Evolutionary conservation across 2,888 invertebrate species (phyloP).

Genomic region (Phymatocera aterrima): DNA sequence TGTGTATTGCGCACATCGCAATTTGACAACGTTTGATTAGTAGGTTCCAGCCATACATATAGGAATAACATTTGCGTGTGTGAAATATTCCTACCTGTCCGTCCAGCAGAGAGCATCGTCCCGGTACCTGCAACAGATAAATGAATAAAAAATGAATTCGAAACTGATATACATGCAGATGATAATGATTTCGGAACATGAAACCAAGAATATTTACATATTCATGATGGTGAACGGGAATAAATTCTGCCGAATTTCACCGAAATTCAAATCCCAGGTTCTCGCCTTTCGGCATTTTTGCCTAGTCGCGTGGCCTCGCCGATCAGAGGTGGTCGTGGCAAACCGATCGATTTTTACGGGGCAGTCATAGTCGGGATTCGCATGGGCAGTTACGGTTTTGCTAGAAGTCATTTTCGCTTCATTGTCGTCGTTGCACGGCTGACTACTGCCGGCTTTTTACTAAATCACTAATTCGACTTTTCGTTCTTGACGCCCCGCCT

Average conservation of each 20-base stretch:
- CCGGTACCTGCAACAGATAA: constrained; percentile 88
- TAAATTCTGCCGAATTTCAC: neutral
- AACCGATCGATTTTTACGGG: constrained; percentile 28
- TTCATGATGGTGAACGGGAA: neutral
- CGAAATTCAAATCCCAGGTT: constrained; percentile 18
- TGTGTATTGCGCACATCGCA: neutral
- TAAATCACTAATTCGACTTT: constrained; percentile 43
- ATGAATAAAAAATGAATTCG: constrained; percentile 70
- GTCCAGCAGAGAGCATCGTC: constrained; percentile 93
- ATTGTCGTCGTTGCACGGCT: constrained; percentile 25
- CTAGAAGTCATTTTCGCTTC: constrained; percentile 26
- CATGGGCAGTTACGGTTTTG: constrained; percentile 29
- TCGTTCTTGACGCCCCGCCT: constrained; percentile 21
- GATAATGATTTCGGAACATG: neutral
- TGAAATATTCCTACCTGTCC: constrained; percentile 82
- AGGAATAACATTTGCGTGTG: neutral
- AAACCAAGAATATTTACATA: neutral
- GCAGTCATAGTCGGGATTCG: constrained; percentile 23
- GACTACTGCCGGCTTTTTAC: constrained; percentile 38
- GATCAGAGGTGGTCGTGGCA: neutral
- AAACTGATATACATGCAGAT: constrained; percentile 19
- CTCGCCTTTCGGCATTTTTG: neutral
- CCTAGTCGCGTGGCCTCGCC: neutral
- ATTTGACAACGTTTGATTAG: neutral
- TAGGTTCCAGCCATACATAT: neutral